phyloP scores from a whole-genome alignment of 2,888 invertebrate species.

The Merodon equestris region DNA sequence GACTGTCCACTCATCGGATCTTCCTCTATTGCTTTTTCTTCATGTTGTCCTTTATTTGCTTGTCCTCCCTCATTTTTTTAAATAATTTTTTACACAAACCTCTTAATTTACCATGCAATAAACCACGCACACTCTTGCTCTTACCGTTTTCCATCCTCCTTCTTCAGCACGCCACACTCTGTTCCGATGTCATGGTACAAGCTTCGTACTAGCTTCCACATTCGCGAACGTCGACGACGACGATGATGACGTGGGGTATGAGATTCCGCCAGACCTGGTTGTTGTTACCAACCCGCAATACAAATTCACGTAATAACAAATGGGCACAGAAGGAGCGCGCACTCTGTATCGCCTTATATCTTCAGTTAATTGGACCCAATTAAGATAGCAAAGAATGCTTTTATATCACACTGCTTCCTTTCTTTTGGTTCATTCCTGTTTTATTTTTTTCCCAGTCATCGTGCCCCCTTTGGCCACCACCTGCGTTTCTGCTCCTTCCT shows the following conservation, averaged over 20 bases:
- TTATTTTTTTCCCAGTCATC: conserved; percentile 5
- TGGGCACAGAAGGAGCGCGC: conserved; percentile 52
- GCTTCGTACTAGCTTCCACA: no score
- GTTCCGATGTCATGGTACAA: no score
- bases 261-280: no score
- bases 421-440: conserved; percentile 33
- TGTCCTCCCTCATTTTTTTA: conserved; percentile 30
- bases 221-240: not conserved
- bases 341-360: conserved; percentile 68
- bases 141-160: conserved; percentile 6
- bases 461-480: conserved; percentile 11
- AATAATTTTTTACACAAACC: conserved; percentile 57
- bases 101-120: not conserved
- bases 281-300: conserved; percentile 19
- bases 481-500: conserved; percentile 5
- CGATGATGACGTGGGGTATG: no score
- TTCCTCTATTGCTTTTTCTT: no score
- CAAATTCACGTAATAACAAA: conserved; percentile 30
- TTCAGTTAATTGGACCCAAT: conserved; percentile 71
- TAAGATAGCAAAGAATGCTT: conserved; percentile 70
- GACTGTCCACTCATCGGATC: no score
- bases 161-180: conserved; percentile 6
- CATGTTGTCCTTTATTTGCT: no score
- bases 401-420: conserved; percentile 68
- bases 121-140: not conserved